phyloP scores from a whole-genome alignment of 2,888 invertebrate species.

The Pediacus dermestoides region DNA sequence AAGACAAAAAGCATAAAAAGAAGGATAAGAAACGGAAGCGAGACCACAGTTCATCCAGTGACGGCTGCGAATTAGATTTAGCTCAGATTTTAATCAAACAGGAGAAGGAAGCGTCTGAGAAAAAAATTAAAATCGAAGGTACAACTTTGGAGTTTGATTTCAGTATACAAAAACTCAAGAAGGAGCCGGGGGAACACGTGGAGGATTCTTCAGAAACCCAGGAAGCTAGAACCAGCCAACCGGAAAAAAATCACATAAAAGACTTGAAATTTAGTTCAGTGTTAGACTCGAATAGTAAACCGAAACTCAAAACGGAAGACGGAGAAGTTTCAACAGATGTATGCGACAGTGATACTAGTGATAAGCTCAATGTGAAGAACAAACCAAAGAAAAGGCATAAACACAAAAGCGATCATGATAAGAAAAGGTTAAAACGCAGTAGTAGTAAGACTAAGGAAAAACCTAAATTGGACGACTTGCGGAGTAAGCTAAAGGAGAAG shows the following conservation, averaged over 20 bases:
- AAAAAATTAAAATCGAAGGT: conserved; percentile 43
- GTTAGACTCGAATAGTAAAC: conserved; percentile 63
- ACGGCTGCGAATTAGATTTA: conserved; percentile 39
- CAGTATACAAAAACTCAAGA: conserved; percentile 23
- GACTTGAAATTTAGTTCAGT: conserved; percentile 65
- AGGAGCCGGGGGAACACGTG: conserved; percentile 15
- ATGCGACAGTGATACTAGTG: conserved; percentile 21
- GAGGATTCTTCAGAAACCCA: conserved; percentile 20
- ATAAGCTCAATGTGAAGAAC: too few relatives aligned
- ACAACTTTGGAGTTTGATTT: conserved; percentile 27
- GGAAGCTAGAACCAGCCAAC: conserved; percentile 9
- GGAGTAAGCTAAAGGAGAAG: conserved; percentile 25
- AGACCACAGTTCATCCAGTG: conserved; percentile 34
- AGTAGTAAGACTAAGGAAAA: conserved; percentile 23
- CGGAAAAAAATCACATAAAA: conserved; percentile 60
- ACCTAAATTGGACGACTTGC: conserved; percentile 31
- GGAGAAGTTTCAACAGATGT: conserved; percentile 43
- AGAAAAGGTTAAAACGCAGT: conserved; percentile 24
- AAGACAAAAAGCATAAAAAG: conserved; percentile 56
- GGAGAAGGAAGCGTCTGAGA: conserved; percentile 39
- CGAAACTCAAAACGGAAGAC: too few relatives aligned
- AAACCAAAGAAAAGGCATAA: conserved; percentile 28
- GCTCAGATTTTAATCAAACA: conserved; percentile 44
- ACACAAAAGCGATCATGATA: conserved; percentile 34
- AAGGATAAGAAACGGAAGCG: conserved; percentile 50